Evolutionary conservation across 2,888 invertebrate species (phyloP).

Genomic region (Eulithis prunata): DNA sequence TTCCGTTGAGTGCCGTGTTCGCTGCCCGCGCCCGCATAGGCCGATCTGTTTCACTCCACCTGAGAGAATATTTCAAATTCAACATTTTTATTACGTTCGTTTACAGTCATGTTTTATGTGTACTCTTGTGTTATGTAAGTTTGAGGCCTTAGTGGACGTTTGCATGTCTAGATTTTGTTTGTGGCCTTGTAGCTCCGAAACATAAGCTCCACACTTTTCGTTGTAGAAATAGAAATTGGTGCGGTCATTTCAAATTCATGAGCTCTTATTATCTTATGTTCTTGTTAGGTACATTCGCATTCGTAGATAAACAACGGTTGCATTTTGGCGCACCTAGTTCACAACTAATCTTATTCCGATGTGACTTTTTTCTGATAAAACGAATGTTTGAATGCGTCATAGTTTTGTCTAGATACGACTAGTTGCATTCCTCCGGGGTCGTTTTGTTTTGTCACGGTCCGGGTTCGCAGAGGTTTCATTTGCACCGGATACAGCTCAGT

Average conservation of each 20-base stretch:
- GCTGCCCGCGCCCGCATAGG: conserved; percentile 76
- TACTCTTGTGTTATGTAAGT: too few relatives aligned
- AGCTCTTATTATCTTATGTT: background rate
- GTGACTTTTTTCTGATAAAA: conserved; percentile 5
- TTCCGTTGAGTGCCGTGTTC: conserved; percentile 34
- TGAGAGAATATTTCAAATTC: conserved; percentile 59
- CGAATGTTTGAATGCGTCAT: background rate
- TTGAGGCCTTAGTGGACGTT: too few relatives aligned
- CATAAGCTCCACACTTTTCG: too few relatives aligned
- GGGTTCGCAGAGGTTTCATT: conserved; percentile 37
- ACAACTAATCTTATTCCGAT: conserved; percentile 11
- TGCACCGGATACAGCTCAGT: conserved; percentile 59
- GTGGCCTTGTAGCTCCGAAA: too few relatives aligned
- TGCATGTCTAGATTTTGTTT: too few relatives aligned
- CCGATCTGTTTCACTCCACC: conserved; percentile 54
- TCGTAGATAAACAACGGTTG: conserved; percentile 6
- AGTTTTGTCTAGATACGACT: conserved; percentile 1
- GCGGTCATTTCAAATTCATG: too few relatives aligned
- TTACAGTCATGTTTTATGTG: too few relatives aligned
- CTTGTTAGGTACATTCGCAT: conserved; percentile 8
- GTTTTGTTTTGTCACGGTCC: conserved; percentile 46
- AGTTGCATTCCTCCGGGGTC: conserved; percentile 39
- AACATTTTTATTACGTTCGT: too few relatives aligned
- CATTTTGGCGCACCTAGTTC: conserved; percentile 17
- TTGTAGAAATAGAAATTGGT: too few relatives aligned